Conservation (phyloP, 2,113 vertebrate genomes). For the Prietella phreatophila region DNA sequence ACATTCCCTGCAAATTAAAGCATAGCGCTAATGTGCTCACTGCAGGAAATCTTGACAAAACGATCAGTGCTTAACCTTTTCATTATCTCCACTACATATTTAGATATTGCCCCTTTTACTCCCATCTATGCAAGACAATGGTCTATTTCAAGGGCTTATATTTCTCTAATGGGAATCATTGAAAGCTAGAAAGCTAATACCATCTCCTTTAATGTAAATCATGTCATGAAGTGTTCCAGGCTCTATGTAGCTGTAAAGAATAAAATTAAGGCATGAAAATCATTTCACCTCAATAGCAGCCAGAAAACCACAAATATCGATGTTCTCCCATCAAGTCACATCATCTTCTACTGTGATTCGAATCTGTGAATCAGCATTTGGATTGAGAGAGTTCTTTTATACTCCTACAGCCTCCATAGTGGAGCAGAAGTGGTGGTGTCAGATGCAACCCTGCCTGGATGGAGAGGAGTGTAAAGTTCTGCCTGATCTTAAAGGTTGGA, state of each 20-base stretch:
- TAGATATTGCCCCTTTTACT: constrained; percentile 59
- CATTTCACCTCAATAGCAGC: neutral
- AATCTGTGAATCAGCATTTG: constrained; percentile 33
- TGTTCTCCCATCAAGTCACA: neutral
- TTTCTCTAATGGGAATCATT: neutral
- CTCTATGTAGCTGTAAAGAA: neutral
- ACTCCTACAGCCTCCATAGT: constrained; percentile 87
- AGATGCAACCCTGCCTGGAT: constrained; percentile 97
- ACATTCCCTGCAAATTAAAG: constrained; percentile 75
- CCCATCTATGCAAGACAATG: constrained; percentile 50
- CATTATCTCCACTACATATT: constrained; percentile 46
- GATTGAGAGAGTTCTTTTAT: neutral
- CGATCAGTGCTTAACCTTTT: constrained; percentile 74
- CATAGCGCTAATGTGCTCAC: constrained; percentile 58
- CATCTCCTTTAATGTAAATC: neutral
- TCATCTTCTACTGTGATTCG: neutral
- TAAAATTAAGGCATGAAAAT: neutral
- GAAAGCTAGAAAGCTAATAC: neutral
- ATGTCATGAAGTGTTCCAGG: neutral
- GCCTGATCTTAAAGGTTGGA: constrained; percentile 97
- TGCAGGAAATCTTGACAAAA: constrained; percentile 61
- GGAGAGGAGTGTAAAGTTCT: constrained; percentile 98
- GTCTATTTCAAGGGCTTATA: constrained; percentile 26
- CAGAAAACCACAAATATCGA: neutral
- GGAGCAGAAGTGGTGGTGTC: constrained; percentile 99